A percentile compares a stretch with the other conserved stretches of the same genome.
These are phyloP conservation scores for Tetramorium parvispinum DNA, from an alignment of 1,140 invertebrate genomes.

Conservation along the genomic window DNA sequence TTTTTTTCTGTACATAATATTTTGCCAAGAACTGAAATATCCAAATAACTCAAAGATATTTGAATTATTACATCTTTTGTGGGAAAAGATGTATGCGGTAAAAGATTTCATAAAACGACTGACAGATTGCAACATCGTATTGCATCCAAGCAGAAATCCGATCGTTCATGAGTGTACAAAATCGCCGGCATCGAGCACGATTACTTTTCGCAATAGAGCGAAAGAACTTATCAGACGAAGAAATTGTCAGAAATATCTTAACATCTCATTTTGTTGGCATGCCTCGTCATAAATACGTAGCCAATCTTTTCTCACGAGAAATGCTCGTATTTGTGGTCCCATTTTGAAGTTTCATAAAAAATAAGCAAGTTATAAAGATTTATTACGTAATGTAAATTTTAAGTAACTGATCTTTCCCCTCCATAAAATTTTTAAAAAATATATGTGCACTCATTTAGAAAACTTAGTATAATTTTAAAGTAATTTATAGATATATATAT, in stretches of 20 bases:
- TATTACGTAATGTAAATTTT: background rate
- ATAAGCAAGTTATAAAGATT: background rate
- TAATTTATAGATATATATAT: too few species aligned
- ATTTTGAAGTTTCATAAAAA: slow-evolving; percentile 39
- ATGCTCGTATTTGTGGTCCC: slow-evolving; percentile 46
- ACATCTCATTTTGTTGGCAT: slow-evolving; percentile 41
- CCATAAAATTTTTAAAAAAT: too few species aligned
- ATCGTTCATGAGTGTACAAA: slow-evolving; percentile 54
- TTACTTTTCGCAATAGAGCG: slow-evolving; percentile 4
- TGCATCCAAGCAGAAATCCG: slow-evolving; percentile 44
- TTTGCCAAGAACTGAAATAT: background rate
- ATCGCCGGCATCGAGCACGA: background rate
- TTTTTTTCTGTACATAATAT: background rate
- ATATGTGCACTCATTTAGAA: too few species aligned
- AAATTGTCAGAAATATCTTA: slow-evolving; percentile 12
- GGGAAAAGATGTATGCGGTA: background rate
- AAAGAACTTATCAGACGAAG: slow-evolving; percentile 10
- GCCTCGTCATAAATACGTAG: slow-evolving; percentile 47
- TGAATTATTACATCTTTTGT: background rate
- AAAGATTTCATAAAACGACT: background rate
- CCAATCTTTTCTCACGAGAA: slow-evolving; percentile 51
- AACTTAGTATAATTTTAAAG: too few species aligned
- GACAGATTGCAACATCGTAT: background rate
- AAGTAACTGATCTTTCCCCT: too few species aligned
- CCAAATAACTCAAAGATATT: background rate